A percentile compares a stretch with the other conserved stretches of the same genome.
phyloP scores from a whole-genome alignment of 2,113 vertebrate species.

The Chiloscyllium plagiosum region DNA sequence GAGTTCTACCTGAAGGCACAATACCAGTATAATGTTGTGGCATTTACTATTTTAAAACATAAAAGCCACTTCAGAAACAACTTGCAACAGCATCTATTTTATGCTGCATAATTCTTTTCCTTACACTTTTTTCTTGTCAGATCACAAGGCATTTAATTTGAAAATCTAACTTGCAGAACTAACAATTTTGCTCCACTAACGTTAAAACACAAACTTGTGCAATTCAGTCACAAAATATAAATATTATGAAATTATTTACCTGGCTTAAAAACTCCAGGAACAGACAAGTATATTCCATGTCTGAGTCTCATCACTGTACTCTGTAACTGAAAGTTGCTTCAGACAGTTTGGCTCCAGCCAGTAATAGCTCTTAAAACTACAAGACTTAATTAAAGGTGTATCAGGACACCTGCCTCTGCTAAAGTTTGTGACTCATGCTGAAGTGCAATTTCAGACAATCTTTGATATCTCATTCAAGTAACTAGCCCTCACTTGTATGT shows the following conservation, averaged over 20 bases:
- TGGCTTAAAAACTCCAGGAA: neutral
- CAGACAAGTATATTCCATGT: neutral
- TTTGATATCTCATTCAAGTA: neutral
- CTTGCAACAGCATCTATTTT: neutral
- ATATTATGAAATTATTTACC: neutral
- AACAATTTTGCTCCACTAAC: neutral
- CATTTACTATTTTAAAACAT: neutral
- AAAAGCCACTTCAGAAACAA: neutral
- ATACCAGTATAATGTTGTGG: neutral
- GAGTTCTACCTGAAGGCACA: neutral
- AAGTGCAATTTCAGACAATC: neutral
- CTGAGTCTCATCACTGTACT: neutral
- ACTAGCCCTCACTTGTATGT: neutral
- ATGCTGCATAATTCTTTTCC: neutral
- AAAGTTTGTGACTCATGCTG: neutral
- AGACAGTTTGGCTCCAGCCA: neutral
- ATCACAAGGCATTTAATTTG: neutral
- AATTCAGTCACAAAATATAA: neutral
- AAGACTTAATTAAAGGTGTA: neutral
- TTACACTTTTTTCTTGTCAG: neutral
- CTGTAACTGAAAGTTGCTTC: neutral
- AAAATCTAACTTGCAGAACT: neutral
- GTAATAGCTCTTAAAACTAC: neutral
- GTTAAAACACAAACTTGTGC: neutral
- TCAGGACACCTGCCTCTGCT: neutral